Base-by-base conservation (phyloP, 1,140 invertebrate genomes). In the Mya arenaria region DNA sequence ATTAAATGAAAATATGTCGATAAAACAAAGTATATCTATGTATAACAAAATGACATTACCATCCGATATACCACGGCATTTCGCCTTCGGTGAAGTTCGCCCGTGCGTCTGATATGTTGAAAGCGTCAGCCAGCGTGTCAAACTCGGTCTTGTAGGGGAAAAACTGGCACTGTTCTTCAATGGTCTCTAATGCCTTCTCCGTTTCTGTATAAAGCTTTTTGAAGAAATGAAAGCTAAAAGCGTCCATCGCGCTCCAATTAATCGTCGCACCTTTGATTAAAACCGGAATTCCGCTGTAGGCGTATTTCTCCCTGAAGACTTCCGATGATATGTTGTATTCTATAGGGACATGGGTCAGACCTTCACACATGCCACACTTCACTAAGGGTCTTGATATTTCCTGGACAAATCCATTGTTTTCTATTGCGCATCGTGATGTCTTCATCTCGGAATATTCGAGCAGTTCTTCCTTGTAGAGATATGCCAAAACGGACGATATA, bases 101-200 rank as follows among this genome's bases (percentile, higher is more conserved):
- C 73, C 97, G 93, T 32, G 94, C 93, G 17, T 93, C 90, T 37
- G 95, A 95, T 92, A 93, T 94, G 56, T 95, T 94, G 75, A 98
- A 95, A 0, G 96, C 97, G 75, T 98, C 96, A 56, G 93, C 91
- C 0, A 98, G 93, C 58, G 94, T 95, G 17, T 92, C 92, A 88
- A 98, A 97, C 68, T 97, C 96, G 0, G 97, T 98, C 90, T 97
- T 95, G 90, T 98, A 99, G 0, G 97, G 96, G 89, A 98, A 97
- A 92, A 98, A 99, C 90, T 98, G 97, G 87, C 98, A 99, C 41
- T 93, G 91, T 36, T 89, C 83, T 30, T 91, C 89, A 0, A 86
- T 72, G 4, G 83, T 71, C 19, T 82, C 56, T 4, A 91, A 73
- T 0, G 88, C 86, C 10, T 86, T 89, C 13, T 85, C 68, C 1